Conservation (phyloP, 2,888 invertebrate genomes). For the Sussaba pulchella region DNA sequence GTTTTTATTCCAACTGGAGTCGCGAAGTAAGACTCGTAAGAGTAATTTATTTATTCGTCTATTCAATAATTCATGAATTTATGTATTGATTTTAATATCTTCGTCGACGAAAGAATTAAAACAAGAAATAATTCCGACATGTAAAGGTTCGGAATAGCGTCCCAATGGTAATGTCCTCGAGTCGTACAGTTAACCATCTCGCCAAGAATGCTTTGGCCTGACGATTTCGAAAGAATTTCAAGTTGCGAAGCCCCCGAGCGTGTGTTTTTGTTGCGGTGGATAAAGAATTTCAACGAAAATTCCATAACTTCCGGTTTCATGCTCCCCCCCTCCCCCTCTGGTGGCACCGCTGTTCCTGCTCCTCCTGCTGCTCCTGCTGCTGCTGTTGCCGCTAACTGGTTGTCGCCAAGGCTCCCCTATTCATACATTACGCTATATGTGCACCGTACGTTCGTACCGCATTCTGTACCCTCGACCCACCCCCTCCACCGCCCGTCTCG, state of each 20-base stretch:
- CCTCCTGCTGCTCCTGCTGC: too few species aligned
- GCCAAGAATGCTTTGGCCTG: conserved; percentile 16
- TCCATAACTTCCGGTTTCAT: conserved; percentile 1
- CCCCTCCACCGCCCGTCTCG: conserved; percentile 30
- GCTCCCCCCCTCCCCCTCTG: too few species aligned
- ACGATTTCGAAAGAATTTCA: conserved; percentile 24
- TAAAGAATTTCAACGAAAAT: conserved; percentile 56
- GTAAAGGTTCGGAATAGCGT: background rate
- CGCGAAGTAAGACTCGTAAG: too few species aligned
- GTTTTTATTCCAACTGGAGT: too few species aligned
- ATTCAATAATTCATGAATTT: too few species aligned
- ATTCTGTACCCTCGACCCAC: conserved; percentile 26
- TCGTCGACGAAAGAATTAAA: background rate
- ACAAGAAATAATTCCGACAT: background rate
- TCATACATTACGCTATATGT: conserved; percentile 34
- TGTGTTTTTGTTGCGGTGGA: conserved; percentile 5
- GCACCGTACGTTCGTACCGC: conserved; percentile 5
- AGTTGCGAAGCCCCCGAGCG: conserved; percentile 11
- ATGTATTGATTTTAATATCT: too few species aligned
- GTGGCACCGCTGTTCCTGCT: conserved; percentile 26
- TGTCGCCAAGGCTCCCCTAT: conserved; percentile 45
- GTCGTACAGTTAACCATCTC: conserved; percentile 26
- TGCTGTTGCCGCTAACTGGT: conserved; percentile 38
- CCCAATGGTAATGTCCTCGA: background rate
- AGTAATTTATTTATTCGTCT: too few species aligned